Base-by-base conservation (phyloP, 23 tunicate species). In the Trididemnum clinides region DNA sequence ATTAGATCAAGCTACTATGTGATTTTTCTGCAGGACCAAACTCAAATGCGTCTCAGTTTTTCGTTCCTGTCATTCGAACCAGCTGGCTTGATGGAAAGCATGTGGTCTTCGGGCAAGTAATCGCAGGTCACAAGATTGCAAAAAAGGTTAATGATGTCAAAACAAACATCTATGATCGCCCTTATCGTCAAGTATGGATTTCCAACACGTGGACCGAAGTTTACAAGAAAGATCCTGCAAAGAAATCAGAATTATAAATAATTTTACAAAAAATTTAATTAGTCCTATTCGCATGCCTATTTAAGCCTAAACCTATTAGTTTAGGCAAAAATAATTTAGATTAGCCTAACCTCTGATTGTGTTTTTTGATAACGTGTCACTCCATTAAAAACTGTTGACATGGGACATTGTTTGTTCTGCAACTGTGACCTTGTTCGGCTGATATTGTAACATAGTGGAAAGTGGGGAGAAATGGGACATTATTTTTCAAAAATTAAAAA, bases 21-120 rank as follows among this genome's bases (percentile, higher is more conserved):
- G 15, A 44, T 44, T 44, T 69, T 71, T 54, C 22, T 33, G 19
- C 38, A 94, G 98, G 98, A 4, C 85, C 85, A 36, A 94, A 94
- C 83, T 85, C 98, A 28, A 94, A 94, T 51, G 98, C 90, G 7
- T 89, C 94, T 6, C 98, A 94, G 66, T 94, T 94, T 59, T 94
- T 94, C 66, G 90, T 94, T 39, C 98, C 98, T 0, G 82, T 94
- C 27, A 94, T 94, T 28, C 88, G 94, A 0, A 94, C 98, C 26
- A 44, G 86, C 19, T 94, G 98, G 98, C 75, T 94, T 59, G 98
- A 94, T 36, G 90, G 90, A 19, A 94, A 94, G 72, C 98, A 94
- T 70, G 98, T 94, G 49, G 98, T 94, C 15, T 94, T 94, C 50
- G 98, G 98, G 5, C 98, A 94, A 82, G 85, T 94, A 0, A 81